These are phyloP conservation scores for Apostichopus parvimensis DNA, from an alignment of 35 echinoderm and acorn worm genomes.

Conservation along the genomic window DNA sequence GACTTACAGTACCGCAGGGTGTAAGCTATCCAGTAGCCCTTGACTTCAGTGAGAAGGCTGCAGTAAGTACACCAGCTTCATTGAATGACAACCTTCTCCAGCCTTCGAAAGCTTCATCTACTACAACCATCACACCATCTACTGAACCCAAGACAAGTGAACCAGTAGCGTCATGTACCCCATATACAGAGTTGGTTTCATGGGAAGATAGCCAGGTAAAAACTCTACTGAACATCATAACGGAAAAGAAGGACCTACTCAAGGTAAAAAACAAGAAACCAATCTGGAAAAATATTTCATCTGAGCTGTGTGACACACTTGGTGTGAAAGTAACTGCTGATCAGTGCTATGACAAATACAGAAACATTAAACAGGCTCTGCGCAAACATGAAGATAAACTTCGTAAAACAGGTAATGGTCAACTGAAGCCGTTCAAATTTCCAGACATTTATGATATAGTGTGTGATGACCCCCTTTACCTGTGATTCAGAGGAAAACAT, in stretches of 20 bases:
- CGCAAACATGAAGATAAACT: neutral
- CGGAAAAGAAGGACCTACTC: neutral
- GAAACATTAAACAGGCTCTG: neutral
- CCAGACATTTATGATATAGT: conserved; percentile 1
- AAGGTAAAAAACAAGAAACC: conserved; percentile 6
- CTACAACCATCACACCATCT: too few species aligned
- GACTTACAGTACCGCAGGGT: too few species aligned
- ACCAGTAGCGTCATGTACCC: neutral
- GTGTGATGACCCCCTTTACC: conserved; percentile 15
- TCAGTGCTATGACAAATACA: neutral
- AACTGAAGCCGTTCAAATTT: conserved; percentile 23
- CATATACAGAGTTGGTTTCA: neutral
- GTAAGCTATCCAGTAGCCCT: too few species aligned
- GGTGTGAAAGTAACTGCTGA: neutral
- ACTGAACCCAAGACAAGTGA: too few species aligned
- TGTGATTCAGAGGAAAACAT: conserved; percentile 36
- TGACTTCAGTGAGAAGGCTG: too few species aligned
- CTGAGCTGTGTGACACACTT: neutral
- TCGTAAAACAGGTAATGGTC: conserved; percentile 3
- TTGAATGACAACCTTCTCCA: too few species aligned
- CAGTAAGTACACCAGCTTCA: too few species aligned
- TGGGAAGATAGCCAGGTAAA: neutral
- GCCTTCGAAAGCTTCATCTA: too few species aligned
- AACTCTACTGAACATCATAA: neutral
- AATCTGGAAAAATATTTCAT: conserved; percentile 8